Conservation (phyloP, 1,140 invertebrate genomes). For the Belonocnema kinseyi region DNA sequence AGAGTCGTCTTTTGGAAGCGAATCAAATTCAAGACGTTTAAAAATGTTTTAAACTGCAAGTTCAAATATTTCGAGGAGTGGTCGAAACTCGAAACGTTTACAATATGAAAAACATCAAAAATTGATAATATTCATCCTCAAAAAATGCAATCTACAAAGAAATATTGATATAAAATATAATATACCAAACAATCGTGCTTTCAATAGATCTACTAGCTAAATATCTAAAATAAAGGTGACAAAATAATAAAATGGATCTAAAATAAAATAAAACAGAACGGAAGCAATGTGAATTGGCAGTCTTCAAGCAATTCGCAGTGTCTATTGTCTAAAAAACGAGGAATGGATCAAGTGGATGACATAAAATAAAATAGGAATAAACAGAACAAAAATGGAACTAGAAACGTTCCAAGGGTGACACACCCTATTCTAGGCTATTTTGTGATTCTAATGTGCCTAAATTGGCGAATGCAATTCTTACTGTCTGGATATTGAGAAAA, state of each 20-base stretch:
- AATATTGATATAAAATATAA: constrained; percentile 8
- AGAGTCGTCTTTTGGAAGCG: no score
- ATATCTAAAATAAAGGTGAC: constrained; percentile 38
- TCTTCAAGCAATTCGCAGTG: constrained; percentile 21
- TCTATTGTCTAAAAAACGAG: constrained; percentile 32
- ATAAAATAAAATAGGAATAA: constrained; percentile 41
- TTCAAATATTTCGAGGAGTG: no score
- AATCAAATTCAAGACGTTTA: no score
- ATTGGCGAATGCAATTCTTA: constrained; percentile 63
- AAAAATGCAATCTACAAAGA: background rate
- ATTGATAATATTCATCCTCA: no score
- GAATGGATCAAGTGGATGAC: background rate
- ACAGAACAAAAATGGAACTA: constrained; percentile 38
- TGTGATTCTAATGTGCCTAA: constrained; percentile 53
- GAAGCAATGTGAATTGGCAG: background rate
- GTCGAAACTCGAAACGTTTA: no score
- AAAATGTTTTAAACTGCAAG: no score
- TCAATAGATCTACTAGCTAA: constrained; percentile 36
- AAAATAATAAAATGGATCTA: constrained; percentile 37
- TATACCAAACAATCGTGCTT: constrained; percentile 33
- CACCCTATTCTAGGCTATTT: constrained; percentile 47
- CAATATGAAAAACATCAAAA: no score
- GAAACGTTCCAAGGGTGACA: constrained; percentile 47
- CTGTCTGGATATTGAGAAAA: constrained; percentile 74
- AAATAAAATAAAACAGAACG: background rate